Conservation (phyloP, 2,113 vertebrate genomes). For the Fregata magnificens region DNA sequence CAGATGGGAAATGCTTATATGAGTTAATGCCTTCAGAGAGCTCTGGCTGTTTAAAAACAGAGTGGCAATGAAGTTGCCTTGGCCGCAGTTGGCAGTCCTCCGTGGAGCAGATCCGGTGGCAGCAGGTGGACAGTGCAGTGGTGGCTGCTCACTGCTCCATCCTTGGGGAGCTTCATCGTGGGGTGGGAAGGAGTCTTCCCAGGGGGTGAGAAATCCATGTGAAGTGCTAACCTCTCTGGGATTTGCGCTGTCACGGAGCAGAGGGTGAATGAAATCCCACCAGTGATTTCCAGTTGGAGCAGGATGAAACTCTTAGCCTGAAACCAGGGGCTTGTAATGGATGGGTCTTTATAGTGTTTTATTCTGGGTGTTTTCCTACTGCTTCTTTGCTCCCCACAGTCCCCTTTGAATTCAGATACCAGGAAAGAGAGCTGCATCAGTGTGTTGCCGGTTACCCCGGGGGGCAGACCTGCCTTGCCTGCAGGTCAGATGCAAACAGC, state of each 20-base stretch:
- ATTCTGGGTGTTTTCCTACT: neutral
- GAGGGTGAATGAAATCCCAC: neutral
- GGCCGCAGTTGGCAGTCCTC: neutral
- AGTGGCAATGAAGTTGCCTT: neutral
- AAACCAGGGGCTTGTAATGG: neutral
- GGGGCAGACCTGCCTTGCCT: neutral
- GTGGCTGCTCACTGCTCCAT: neutral
- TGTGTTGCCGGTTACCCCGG: neutral
- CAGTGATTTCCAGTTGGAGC: neutral
- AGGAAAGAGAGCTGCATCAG: neutral
- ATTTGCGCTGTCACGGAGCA: neutral
- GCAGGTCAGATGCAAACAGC: neutral
- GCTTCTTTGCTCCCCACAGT: neutral
- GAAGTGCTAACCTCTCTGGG: neutral
- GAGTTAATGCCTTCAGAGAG: neutral
- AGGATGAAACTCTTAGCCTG: neutral
- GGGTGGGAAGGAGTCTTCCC: neutral
- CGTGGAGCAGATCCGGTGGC: neutral
- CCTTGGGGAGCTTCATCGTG: fast-evolving
- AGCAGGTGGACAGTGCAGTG: fast-evolving
- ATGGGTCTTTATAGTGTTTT: neutral
- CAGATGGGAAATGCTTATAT: neutral
- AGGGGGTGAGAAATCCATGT: neutral
- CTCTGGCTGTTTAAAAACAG: neutral
- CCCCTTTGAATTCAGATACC: neutral